Evolutionary conservation across 2,113 vertebrate genomes (phyloP).

Genomic region (Petroica traversi): DNA sequence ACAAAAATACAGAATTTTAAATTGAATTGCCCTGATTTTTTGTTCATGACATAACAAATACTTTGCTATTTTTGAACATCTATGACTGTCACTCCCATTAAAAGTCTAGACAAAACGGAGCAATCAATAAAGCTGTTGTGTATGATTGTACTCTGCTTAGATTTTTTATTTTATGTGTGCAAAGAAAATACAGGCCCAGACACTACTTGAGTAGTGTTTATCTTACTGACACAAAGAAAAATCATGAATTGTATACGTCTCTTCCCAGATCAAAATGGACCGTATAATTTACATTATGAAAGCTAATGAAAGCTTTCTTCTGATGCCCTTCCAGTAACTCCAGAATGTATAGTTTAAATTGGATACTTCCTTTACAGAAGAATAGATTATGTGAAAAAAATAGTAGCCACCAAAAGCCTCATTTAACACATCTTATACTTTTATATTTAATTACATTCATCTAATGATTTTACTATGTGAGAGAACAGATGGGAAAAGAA

Average conservation of each 20-base stretch:
- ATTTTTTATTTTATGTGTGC: background rate
- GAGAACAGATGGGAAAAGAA: background rate
- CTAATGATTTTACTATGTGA: background rate
- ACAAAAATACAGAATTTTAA: background rate
- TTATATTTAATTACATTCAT: background rate
- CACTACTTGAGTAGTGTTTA: background rate
- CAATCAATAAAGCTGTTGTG: background rate
- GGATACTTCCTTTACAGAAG: background rate
- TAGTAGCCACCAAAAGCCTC: background rate
- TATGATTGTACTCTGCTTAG: background rate
- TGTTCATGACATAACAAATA: background rate
- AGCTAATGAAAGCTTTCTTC: background rate
- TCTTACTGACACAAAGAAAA: background rate
- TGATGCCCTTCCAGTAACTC: background rate
- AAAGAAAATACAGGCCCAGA: background rate
- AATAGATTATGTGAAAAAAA: background rate
- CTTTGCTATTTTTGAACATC: background rate
- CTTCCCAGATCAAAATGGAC: background rate
- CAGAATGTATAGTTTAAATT: background rate
- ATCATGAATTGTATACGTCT: background rate
- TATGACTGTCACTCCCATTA: background rate
- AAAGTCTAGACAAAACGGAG: background rate
- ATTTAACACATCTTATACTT: background rate
- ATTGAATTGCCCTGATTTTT: background rate
- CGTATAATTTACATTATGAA: background rate